Percentiles rank a stretch among this genome's conserved stretches.
phyloP scores from a whole-genome alignment of 1,140 invertebrate genomes.

The Megalonaias nervosa region DNA sequence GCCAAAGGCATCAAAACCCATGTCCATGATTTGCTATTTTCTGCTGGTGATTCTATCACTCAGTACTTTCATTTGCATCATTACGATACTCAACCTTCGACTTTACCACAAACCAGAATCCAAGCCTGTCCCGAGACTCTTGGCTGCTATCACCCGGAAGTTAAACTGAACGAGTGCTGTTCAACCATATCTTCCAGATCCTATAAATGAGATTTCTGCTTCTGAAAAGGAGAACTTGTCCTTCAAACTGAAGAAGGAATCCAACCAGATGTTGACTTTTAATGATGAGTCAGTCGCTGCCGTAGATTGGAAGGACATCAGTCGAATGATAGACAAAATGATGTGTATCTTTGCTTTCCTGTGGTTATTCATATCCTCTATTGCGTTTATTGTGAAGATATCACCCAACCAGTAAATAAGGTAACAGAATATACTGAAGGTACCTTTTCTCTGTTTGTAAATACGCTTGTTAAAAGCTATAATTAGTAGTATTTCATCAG shows the following conservation, averaged over 20 bases:
- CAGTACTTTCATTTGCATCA: constrained; percentile 24
- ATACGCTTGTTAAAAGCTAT: too few species aligned
- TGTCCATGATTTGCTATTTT: constrained; percentile 66
- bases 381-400: too few species aligned
- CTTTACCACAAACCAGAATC: constrained; percentile 15
- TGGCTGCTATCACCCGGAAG: not conserved
- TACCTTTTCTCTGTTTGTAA: too few species aligned
- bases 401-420: too few species aligned
- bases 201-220: too few species aligned
- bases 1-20: constrained; percentile 74
- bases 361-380: too few species aligned
- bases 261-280: not conserved
- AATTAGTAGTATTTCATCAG: too few species aligned
- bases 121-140: not conserved
- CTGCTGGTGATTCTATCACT: constrained; percentile 16
- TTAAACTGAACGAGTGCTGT: constrained; percentile 1
- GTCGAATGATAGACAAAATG: not conserved
- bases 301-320: not conserved
- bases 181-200: too few species aligned
- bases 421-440: too few species aligned
- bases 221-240: not conserved
- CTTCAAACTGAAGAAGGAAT: not conserved
- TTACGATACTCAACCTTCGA: constrained; percentile 20
- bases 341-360: not conserved
- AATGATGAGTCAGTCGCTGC: not conserved